These are phyloP conservation scores for Lysandra coridon DNA, from an alignment of 2,888 invertebrate genomes.

Conservation along the genomic window DNA sequence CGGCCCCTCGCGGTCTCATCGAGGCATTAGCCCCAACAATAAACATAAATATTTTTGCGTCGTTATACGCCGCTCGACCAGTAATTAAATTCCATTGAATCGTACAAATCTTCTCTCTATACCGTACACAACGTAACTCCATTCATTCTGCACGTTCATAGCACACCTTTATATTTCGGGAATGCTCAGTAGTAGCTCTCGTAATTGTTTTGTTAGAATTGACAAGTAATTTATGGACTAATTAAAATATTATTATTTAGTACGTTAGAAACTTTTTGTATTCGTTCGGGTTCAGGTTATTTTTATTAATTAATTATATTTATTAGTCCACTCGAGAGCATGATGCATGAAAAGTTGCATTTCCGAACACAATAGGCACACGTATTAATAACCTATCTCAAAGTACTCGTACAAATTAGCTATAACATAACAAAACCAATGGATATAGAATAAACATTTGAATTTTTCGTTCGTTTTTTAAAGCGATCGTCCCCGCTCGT, in stretches of 20 bases:
- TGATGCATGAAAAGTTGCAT: not conserved
- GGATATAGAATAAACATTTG: not conserved
- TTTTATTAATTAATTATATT: not conserved
- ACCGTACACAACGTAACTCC: conserved; percentile 33
- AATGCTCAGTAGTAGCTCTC: not conserved
- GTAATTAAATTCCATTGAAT: conserved; percentile 79
- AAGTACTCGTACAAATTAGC: conserved; percentile 1
- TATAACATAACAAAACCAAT: conserved; percentile 10
- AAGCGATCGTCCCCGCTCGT: conserved; percentile 70
- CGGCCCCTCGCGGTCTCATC: conserved; percentile 62
- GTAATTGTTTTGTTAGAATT: not conserved
- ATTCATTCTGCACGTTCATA: conserved; percentile 5
- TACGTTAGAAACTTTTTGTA: not conserved
- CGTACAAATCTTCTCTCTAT: conserved; percentile 65
- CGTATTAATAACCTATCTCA: not conserved
- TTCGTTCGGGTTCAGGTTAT: not conserved
- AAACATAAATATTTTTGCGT: conserved; percentile 80
- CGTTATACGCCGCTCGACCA: conserved; percentile 66
- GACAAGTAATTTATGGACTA: not conserved
- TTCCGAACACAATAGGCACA: not conserved
- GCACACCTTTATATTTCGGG: conserved; percentile 5
- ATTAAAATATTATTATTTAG: not conserved
- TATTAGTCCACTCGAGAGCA: not conserved
- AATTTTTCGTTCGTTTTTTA: conserved; percentile 62
- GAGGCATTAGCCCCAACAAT: conserved; percentile 69